Conservation (phyloP, 2,888 invertebrate genomes). For the Apocheima hispidaria region DNA sequence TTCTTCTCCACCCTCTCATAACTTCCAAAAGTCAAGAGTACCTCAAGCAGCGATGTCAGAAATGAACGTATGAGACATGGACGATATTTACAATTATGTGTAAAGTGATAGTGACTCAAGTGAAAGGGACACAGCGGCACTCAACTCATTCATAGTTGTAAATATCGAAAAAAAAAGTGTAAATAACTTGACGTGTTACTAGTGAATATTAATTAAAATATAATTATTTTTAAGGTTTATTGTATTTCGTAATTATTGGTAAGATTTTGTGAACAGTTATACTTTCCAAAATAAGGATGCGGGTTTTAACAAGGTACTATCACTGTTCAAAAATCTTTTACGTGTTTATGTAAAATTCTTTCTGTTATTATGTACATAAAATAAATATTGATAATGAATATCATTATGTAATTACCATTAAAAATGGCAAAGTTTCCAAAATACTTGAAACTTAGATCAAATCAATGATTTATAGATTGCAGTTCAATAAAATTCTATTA, state of each 20-base stretch:
- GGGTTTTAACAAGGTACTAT: not conserved
- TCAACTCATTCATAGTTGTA: conserved; percentile 77
- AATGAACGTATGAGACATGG: conserved; percentile 94
- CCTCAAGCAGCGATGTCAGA: conserved; percentile 95
- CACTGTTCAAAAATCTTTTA: conserved; percentile 22
- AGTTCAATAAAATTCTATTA: conserved; percentile 11
- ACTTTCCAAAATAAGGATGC: conserved; percentile 7
- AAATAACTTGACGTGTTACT: conserved; percentile 58
- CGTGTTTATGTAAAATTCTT: conserved; percentile 33
- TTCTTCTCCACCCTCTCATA: conserved; percentile 75
- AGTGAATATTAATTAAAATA: conserved; percentile 56
- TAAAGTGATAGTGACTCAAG: conserved; percentile 67
- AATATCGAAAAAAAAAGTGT: conserved; percentile 72
- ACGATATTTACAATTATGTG: conserved; percentile 86
- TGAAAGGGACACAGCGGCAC: conserved; percentile 65
- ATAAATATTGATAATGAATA: conserved; percentile 44
- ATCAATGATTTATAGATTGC: not conserved
- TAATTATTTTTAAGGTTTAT: conserved; percentile 61
- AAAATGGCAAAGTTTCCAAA: conserved; percentile 48
- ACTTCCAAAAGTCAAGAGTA: conserved; percentile 86
- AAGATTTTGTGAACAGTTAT: conserved; percentile 22
- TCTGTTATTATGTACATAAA: conserved; percentile 45
- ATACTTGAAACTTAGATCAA: not conserved
- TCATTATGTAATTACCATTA: conserved; percentile 51
- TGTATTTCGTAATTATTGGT: conserved; percentile 45